A percentile compares a stretch with the other conserved stretches of the same genome.
Conservation (phyloP, 1,140 invertebrate species). For the Brachionus calyciflorus region DNA sequence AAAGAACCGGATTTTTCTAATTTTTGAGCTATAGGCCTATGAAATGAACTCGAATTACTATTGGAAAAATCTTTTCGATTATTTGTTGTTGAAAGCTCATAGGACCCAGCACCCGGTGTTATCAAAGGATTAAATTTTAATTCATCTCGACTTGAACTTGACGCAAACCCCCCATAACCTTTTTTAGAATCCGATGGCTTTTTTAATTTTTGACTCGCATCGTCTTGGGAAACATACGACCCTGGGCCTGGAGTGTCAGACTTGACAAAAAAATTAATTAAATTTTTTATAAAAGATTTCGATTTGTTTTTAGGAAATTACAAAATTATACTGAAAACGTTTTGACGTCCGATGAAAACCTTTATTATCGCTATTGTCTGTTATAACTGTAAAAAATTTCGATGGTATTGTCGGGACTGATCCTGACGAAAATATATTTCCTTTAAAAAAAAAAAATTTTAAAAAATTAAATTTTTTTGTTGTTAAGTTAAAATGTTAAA, state of each 20-base stretch:
- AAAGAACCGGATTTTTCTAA: background rate
- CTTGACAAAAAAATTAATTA: background rate
- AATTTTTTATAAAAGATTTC: background rate
- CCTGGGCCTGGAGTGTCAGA: slow-evolving; percentile 37
- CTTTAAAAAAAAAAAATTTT: slow-evolving; percentile 14
- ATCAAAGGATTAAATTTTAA: slow-evolving; percentile 13
- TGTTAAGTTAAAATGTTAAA: background rate
- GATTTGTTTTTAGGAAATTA: too few relatives aligned
- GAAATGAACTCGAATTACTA: slow-evolving; percentile 34
- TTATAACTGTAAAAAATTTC: slow-evolving; percentile 10
- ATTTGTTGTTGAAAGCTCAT: background rate
- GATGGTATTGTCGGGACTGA: slow-evolving; percentile 45
- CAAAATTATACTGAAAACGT: slow-evolving; percentile 34
- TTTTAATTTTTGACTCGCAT: slow-evolving; percentile 16
- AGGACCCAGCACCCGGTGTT: slow-evolving; percentile 26
- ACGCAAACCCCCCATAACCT: slow-evolving; percentile 45
- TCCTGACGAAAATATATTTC: background rate
- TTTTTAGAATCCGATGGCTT: slow-evolving; percentile 36
- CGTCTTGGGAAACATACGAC: background rate
- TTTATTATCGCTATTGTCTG: slow-evolving; percentile 3
- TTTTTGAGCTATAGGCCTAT: slow-evolving; percentile 39
- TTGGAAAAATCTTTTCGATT: slow-evolving; percentile 9
- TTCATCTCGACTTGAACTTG: slow-evolving; percentile 17
- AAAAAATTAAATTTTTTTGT: background rate
- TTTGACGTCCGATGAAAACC: slow-evolving; percentile 41